These are phyloP conservation scores for Mirounga angustirostris DNA, from an alignment of 2,113 vertebrate genomes.

Conservation along the genomic window DNA sequence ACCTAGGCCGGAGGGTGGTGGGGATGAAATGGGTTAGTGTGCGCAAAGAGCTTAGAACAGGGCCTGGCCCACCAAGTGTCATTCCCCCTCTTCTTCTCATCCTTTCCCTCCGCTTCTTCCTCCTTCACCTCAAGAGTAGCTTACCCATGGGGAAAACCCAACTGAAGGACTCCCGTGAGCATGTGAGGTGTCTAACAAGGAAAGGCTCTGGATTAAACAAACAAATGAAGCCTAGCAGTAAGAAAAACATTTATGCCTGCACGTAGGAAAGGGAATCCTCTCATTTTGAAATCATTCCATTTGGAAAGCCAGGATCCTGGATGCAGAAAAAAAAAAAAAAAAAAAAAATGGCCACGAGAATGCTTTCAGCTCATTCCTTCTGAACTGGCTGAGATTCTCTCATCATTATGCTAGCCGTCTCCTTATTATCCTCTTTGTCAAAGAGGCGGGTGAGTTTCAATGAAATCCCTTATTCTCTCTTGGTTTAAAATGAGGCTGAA, in stretches of 20 bases:
- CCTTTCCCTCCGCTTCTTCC: background rate
- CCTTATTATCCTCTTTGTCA: constrained; percentile 62
- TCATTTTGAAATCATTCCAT: constrained; percentile 22
- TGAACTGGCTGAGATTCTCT: background rate
- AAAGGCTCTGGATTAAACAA: background rate
- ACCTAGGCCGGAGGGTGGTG: background rate
- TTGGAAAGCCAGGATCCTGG: constrained; percentile 24
- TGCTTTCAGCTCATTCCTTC: constrained; percentile 14
- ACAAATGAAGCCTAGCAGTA: background rate
- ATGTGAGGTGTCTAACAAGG: background rate
- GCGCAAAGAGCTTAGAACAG: constrained; percentile 9
- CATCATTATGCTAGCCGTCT: constrained; percentile 2
- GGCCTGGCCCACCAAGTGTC: background rate
- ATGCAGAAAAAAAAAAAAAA: background rate
- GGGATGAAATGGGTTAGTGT: constrained; percentile 1
- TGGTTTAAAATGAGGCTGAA: constrained; percentile 48
- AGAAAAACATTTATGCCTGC: background rate
- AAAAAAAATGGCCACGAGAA: background rate
- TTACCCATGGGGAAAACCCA: background rate
- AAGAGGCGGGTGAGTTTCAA: background rate
- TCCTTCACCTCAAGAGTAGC: background rate
- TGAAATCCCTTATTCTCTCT: constrained; percentile 30
- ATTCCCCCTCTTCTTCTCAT: background rate
- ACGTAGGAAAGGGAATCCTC: background rate
- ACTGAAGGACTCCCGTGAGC: background rate